Evolutionary conservation across 1,140 invertebrate genomes (phyloP).

Genomic region (Centruroides vittatus): DNA sequence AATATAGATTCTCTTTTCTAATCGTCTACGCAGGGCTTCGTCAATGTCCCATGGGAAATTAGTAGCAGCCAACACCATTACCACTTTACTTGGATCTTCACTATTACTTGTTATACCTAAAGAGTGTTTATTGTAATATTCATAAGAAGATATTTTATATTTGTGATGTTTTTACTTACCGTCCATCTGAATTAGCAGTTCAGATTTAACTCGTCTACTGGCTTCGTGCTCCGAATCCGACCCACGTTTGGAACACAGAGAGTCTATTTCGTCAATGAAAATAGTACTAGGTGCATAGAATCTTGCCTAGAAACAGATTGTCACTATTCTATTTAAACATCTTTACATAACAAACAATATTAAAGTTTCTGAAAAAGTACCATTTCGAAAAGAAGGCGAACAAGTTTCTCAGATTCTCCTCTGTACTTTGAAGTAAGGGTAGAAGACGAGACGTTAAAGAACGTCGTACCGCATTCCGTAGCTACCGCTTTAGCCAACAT

Average conservation of each 20-base stretch:
- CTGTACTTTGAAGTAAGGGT: slow-evolving; percentile 95
- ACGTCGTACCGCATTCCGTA: slow-evolving; percentile 97
- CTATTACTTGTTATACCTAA: slow-evolving; percentile 19
- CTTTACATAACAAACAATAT: background rate
- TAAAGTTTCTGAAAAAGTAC: slow-evolving; percentile 32
- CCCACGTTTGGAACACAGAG: slow-evolving; percentile 86
- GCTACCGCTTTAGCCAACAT: slow-evolving; percentile 98
- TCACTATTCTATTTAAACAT: background rate
- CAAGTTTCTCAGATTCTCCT: slow-evolving; percentile 97
- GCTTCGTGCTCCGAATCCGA: slow-evolving; percentile 97
- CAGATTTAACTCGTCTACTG: slow-evolving; percentile 91
- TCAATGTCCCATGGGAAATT: slow-evolving; percentile 99
- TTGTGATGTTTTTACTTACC: slow-evolving; percentile 34
- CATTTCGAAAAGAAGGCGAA: slow-evolving; percentile 96
- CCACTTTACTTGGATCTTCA: slow-evolving; percentile 55
- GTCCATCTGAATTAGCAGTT: slow-evolving; percentile 98
- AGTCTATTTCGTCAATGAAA: slow-evolving; percentile 99
- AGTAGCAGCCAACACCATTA: slow-evolving; percentile 97
- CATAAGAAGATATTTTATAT: too few species aligned
- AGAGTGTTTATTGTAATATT: too few species aligned
- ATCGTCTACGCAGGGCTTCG: slow-evolving; percentile 80
- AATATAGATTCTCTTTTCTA: slow-evolving; percentile 99
- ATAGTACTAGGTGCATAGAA: slow-evolving; percentile 99
- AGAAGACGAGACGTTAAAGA: slow-evolving; percentile 97
- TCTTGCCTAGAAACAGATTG: slow-evolving; percentile 49